Base-by-base conservation (phyloP, 1,140 invertebrate species). In the Fragariocoptes setiger region DNA sequence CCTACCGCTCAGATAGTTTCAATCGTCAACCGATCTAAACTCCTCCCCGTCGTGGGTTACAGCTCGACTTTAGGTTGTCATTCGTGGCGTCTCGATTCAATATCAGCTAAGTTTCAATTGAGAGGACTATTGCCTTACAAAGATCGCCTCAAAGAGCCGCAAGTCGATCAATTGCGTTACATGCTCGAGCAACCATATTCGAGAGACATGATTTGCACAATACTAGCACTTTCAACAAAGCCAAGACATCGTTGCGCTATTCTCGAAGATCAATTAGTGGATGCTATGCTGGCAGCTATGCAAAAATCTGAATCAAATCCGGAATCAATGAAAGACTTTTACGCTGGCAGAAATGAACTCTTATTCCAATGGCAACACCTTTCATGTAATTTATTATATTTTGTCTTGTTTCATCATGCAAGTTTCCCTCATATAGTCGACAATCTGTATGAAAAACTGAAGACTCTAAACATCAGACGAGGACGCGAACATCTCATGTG, bases 401-500 rank as follows among this genome's bases (percentile, higher is more conserved):
- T 92, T 60, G 78, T 90, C 19, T 62, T 92, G 0, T 86, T 85
- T 52, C 79, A 88, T 54, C 85, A 83, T 56, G 77, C 80, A 0
- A 76, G 70, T 47, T 92, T 94, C 54, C 74, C 77, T 21, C 80
- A 77, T 51, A 78, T 92, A 51, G 77, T 92, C 0, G 68, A 74
- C 55, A 71, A 74, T 0, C 63, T 92, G 18, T 74, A 85, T 57
- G 73, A 78, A 42, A 82, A 79, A 63, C 70, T 74, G 53, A 47
- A 44, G n/a, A 31, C 12, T 4, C 63, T 70, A 49, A 76, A 80
- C 52, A 65, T 82, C 50, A 67, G 72, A 38, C 80, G 79, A 58
- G 82, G 82, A 0, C 60, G 85, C 38, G 83, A 94, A 60, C 79
- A 90, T 51, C 57, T 94, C 0, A 92, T 92, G 83, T 94, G 85